Evolutionary conservation across 2,888 invertebrate species (phyloP).

Genomic region (Melitaea athalia): DNA sequence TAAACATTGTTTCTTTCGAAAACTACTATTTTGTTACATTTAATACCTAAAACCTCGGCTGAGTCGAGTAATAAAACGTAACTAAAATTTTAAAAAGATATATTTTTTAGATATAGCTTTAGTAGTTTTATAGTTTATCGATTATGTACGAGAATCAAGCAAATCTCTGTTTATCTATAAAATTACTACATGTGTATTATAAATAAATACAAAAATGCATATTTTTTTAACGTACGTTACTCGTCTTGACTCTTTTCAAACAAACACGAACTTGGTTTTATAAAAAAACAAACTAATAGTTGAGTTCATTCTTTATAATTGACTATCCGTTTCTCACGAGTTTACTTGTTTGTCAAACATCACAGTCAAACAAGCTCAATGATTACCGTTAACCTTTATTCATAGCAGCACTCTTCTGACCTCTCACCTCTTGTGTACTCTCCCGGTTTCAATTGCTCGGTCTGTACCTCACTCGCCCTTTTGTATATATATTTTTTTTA

Average conservation of each 20-base stretch:
- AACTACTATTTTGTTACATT: too few species aligned
- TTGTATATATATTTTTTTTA: background rate
- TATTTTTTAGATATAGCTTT: too few species aligned
- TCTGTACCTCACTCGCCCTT: slow-evolving; percentile 23
- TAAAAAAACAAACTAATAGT: slow-evolving; percentile 5
- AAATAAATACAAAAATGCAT: background rate
- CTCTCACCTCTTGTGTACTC: slow-evolving; percentile 32
- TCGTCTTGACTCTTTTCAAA: too few species aligned
- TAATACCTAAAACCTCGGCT: too few species aligned
- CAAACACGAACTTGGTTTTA: background rate
- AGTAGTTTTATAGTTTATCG: too few species aligned
- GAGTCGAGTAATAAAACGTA: too few species aligned
- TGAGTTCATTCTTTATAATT: background rate
- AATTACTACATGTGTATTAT: too few species aligned
- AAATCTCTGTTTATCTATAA: too few species aligned
- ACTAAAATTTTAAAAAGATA: too few species aligned
- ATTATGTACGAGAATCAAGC: too few species aligned
- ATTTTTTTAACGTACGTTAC: background rate
- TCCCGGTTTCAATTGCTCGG: slow-evolving; percentile 26
- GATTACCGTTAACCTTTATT: slow-evolving; percentile 29
- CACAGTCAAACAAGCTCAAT: slow-evolving; percentile 25
- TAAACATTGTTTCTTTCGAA: too few species aligned
- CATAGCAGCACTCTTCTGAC: slow-evolving; percentile 32
- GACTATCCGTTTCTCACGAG: slow-evolving; percentile 8
- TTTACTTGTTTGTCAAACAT: slow-evolving; percentile 28